These are phyloP conservation scores for Dioctria rufipes DNA, from an alignment of 2,888 invertebrate species.

Conservation along the genomic window DNA sequence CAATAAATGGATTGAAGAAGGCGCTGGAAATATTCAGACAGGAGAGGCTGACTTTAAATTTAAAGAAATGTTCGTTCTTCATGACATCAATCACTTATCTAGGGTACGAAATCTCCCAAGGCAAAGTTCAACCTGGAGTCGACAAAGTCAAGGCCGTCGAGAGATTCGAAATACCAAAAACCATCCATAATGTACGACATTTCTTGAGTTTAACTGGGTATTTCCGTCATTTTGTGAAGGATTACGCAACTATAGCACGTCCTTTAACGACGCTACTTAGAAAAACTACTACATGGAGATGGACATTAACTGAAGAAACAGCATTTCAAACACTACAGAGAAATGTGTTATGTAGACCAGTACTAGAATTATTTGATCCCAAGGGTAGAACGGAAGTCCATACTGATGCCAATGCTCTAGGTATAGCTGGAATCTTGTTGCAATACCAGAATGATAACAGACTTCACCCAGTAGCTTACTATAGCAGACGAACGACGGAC, in stretches of 20 bases:
- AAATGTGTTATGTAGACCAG: not conserved
- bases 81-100: conserved; percentile 60
- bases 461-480: too few relatives aligned
- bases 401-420: not conserved
- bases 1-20: too few relatives aligned
- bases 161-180: conserved; percentile 58
- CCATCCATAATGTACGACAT: conserved; percentile 52
- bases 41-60: conserved; percentile 51
- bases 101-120: conserved; percentile 60
- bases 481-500: too few relatives aligned
- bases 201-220: not conserved
- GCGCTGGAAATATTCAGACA: too few relatives aligned
- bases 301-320: not conserved
- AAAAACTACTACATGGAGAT: not conserved
- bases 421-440: not conserved
- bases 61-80: conserved; percentile 59
- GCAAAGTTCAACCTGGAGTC: conserved; percentile 60
- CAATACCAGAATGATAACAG: too few relatives aligned
- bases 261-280: too few relatives aligned
- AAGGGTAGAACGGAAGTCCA: not conserved
- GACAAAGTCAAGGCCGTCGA: conserved; percentile 61
- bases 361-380: not conserved
- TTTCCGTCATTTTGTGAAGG: conserved; percentile 31
- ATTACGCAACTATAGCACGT: not conserved
- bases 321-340: not conserved